phyloP scores from a whole-genome alignment of 35 echinoderm and acorn worm genomes.

The Ophiothrix spiculata region DNA sequence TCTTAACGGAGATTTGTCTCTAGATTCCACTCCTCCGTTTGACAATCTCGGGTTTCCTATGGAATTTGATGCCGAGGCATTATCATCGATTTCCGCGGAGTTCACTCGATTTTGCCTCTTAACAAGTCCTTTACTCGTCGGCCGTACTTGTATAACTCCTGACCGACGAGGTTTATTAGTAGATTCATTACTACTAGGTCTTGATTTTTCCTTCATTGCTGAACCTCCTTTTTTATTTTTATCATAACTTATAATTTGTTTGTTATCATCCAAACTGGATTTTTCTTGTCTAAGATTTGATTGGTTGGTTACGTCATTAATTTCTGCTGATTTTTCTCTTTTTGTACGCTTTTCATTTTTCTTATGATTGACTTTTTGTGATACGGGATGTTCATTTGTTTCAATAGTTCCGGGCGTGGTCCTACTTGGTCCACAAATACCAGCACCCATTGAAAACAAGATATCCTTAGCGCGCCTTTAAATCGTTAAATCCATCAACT shows the following conservation, averaged over 20 bases:
- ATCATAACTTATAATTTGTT: neutral
- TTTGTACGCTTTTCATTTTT: neutral
- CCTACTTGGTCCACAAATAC: slow-evolving; percentile 1
- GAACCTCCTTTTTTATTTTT: neutral
- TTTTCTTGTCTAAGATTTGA: neutral
- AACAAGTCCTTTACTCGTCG: neutral
- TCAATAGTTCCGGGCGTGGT: neutral
- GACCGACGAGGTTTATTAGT: slow-evolving; percentile 1
- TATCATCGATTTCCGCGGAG: neutral
- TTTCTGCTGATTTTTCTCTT: neutral
- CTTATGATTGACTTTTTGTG: neutral
- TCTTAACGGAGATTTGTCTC: neutral
- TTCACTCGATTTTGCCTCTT: neutral
- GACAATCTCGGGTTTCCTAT: neutral
- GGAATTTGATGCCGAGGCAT: no score
- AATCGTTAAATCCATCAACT: no score
- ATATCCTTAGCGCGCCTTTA: no score
- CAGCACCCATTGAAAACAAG: slow-evolving; percentile 7
- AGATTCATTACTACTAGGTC: neutral
- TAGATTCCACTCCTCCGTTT: neutral
- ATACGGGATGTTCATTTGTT: neutral
- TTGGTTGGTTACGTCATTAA: neutral
- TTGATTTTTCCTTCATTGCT: neutral
- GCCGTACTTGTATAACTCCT: neutral
- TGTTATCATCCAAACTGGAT: neutral